Evolutionary conservation across 1,140 invertebrate species (phyloP).

Genomic region (Carcinoscorpius rotundicauda): DNA sequence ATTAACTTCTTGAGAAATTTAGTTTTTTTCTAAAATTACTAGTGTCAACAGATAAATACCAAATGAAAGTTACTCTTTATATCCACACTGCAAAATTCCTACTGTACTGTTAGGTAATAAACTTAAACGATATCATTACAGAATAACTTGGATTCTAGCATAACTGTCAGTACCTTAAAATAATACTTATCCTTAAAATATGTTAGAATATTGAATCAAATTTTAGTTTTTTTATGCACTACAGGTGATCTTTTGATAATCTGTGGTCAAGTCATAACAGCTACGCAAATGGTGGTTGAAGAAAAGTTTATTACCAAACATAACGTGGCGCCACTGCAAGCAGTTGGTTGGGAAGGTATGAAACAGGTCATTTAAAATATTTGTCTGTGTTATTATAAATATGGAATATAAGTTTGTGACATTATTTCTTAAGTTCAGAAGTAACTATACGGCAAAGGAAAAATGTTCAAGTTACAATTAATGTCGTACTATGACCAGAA

Average conservation of each 20-base stretch:
- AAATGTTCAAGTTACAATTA: too few species aligned
- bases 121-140: too few species aligned
- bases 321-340: constrained; percentile 64
- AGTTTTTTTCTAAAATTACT: too few species aligned
- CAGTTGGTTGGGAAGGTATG: constrained; percentile 83
- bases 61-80: too few species aligned
- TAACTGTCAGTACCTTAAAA: neutral
- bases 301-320: constrained; percentile 73
- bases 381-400: neutral
- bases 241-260: constrained; percentile 81
- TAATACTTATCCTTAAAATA: constrained; percentile 8
- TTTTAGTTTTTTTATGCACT: constrained; percentile 16
- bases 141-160: neutral
- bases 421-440: too few species aligned
- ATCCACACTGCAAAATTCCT: too few species aligned
- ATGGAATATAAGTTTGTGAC: neutral
- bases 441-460: too few species aligned
- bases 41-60: too few species aligned
- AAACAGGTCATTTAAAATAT: neutral
- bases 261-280: constrained; percentile 77
- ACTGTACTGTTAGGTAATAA: too few species aligned
- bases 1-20: too few species aligned
- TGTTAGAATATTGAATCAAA: constrained; percentile 4
- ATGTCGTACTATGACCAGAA: too few species aligned
- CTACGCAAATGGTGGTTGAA: constrained; percentile 86